These are phyloP conservation scores for Drosophila rhopaloa DNA, from an alignment of 1,140 invertebrate genomes.

Conservation along the genomic window DNA sequence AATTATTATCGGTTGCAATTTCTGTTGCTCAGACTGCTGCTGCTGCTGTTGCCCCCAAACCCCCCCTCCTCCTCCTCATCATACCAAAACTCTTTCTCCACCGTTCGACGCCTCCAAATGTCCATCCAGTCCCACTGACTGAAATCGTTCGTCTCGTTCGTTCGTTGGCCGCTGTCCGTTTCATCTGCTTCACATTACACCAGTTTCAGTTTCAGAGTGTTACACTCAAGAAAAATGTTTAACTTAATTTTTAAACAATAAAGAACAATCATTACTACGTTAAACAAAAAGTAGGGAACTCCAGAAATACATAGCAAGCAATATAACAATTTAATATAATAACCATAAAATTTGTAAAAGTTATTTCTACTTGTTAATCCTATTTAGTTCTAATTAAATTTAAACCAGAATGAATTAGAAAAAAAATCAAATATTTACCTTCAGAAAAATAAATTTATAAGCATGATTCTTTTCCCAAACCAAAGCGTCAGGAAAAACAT, in stretches of 20 bases:
- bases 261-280: background rate
- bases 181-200: constrained; percentile 75
- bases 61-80: background rate
- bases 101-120: constrained; percentile 43
- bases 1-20: constrained; percentile 85
- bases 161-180: constrained; percentile 49
- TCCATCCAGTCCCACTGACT: constrained; percentile 42
- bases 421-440: too few relatives aligned
- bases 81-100: constrained; percentile 40
- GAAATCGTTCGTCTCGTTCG: constrained; percentile 47
- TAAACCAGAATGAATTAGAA: too few relatives aligned
- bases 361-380: too few relatives aligned
- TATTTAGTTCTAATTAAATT: too few relatives aligned
- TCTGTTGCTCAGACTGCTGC: constrained; percentile 64
- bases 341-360: too few relatives aligned
- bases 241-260: too few relatives aligned
- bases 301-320: too few relatives aligned
- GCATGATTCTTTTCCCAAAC: too few relatives aligned
- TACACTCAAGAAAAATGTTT: constrained; percentile 3
- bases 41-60: constrained; percentile 14
- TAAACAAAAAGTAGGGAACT: too few relatives aligned
- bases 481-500: too few relatives aligned
- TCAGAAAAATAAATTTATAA: too few relatives aligned
- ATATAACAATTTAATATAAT: too few relatives aligned
- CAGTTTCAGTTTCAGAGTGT: constrained; percentile 47